Evolutionary conservation across 2,797 vertebrate genomes (phyloP), one percentile per base, ranked within the genome.

Genomic region (Danio choprae): DNA sequence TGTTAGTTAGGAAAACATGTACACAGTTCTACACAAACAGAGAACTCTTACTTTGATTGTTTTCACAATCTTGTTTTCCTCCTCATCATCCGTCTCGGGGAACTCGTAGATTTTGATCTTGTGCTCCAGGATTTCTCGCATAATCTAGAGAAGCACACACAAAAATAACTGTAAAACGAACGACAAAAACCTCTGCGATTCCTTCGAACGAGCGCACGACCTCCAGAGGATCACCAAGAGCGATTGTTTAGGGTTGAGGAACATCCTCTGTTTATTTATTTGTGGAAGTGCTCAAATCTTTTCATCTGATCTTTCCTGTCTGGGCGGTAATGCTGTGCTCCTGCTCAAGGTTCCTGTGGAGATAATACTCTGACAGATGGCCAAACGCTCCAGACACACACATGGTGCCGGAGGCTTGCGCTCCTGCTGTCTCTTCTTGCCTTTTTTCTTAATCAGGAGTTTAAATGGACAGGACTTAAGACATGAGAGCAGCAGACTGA

Each of bases 81-180:
- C 97, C 91, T 98, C 97, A 64, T 99, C 97, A 72, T 98, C 96
- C 0, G 95, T 98, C 93, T 99, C 97, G 12, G 98, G 97, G 89
- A 99, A 99, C 93, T 99, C 97, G 82, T 99, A 99, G 93, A 99
- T 98, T 93, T 98, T 98, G 88, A 99, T 99, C 96, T 98, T 98
- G 92, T 99, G 97, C 90, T 99, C 97, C 89, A 97, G 96, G 88
- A 99, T 98, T 95, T 98, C 98, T 90, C 96, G 93, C 97, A 98
- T 98, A 91, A 99, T 98, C 97, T 99, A 86, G 86, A 87, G 29
- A 74, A 62, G 88, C 84, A 73, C 5, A 38, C 84, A 77, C 4
- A 38, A 13, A 77, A 18, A 71, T 1, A 15, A 65, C 36, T 38
- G 7, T 40, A 8, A 50, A n/a, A 41, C 5, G 41, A 38, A 43